A percentile compares a stretch with the other conserved stretches of the same genome.
These are phyloP conservation scores for Amblyjoppa proteus DNA, from an alignment of 2,888 invertebrate species.

Conservation along the genomic window DNA sequence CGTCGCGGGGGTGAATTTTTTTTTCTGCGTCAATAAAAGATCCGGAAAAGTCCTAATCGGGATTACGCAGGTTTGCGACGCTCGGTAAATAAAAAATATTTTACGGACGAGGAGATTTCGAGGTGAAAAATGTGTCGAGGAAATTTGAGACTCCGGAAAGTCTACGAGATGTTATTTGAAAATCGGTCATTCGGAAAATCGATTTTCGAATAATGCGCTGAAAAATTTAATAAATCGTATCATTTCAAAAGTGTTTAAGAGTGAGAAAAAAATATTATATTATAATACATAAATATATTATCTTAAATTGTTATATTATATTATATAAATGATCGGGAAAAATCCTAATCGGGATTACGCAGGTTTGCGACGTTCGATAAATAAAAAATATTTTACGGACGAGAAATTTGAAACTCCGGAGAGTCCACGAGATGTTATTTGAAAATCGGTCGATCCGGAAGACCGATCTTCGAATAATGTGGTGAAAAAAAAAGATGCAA, in stretches of 20 bases:
- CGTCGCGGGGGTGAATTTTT: constrained; percentile 64
- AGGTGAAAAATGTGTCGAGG: constrained; percentile 9
- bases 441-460: constrained; percentile 29
- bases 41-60: constrained; percentile 52
- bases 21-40: constrained; percentile 34
- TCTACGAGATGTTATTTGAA: background rate
- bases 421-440: background rate
- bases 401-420: constrained; percentile 53
- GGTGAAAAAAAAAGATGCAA: background rate
- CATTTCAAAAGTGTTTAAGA: background rate
- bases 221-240: background rate
- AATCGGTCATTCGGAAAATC: constrained; percentile 36
- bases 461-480: background rate
- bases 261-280: background rate
- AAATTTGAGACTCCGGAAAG: constrained; percentile 45
- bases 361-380: constrained; percentile 23
- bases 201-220: background rate
- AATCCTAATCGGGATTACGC: constrained; percentile 21
- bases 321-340: no score
- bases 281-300: no score
- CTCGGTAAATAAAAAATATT: constrained; percentile 33
- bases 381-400: constrained; percentile 45
- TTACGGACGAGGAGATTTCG: constrained; percentile 43
- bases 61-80: constrained; percentile 37
- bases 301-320: no score